Evolutionary conservation across 2,888 invertebrate genomes (phyloP), one percentile per base, ranked within the genome.

Genomic region (Rhingia rostrata): DNA sequence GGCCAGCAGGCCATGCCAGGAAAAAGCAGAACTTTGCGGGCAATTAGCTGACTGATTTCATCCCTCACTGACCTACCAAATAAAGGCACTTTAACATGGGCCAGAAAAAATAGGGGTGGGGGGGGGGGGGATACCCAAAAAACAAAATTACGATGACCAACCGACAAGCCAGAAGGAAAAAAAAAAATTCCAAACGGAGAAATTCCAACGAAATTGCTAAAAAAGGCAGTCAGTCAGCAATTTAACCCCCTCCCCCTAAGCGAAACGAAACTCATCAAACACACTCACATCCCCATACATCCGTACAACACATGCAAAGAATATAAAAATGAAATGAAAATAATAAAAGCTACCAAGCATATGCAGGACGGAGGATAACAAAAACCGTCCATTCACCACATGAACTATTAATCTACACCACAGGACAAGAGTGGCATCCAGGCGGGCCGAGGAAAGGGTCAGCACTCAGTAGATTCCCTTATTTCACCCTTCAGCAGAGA

Each of bases 31-130:
- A 80, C 75, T 84, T 79, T 84, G 84, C 79, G 83, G 84, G 80
- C 84, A 84, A 84, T 84, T 84, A 84, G 84, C 80, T 84, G 84
- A 80, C 84, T 84, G 84, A 79, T 84, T 80, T 84, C 80, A 80
- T 84, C 80, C 84, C 80, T 80, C 75, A 80, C 80, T 84, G 84
- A 70, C 70, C 79, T 75, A 80, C 70, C 80, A 79, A 83, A 83
- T 84, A 84, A 80, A 80, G 80, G 74, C 80, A 80, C 84, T 80
- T 80, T 74, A 80, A 84, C 83, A 74, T 80, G 64, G 69, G 32
- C 60, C 58, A 35, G 51, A 51, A 73, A 32, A 43, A 53, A 47
- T 39, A 45, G 51, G 30, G 4, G 12, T 14, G 7, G 22, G n/a
- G n/a, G n/a, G n/a, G n/a, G n/a, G n/a, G n/a, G n/a, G n/a, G n/a